These are phyloP conservation scores for Petromus typicus DNA, from an alignment of 2,113 vertebrate species.

Conservation along the genomic window DNA sequence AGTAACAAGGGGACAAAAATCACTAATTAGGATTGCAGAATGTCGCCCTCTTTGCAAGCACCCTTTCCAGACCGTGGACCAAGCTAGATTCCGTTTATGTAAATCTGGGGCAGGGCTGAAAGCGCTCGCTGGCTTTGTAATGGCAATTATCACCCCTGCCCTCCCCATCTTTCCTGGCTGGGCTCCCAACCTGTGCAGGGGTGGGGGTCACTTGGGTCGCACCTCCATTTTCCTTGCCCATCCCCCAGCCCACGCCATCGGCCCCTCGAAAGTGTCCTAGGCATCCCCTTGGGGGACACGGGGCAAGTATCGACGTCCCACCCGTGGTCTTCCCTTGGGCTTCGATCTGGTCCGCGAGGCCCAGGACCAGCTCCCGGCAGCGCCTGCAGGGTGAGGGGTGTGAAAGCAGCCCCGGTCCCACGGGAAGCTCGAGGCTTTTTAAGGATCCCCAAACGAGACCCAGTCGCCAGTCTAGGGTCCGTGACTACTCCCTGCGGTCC, in stretches of 20 bases:
- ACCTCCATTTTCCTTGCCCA: neutral
- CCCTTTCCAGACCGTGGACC: conserved; percentile 89
- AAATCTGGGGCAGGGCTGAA: conserved; percentile 84
- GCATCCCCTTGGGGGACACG: no score
- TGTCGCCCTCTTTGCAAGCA: conserved; percentile 91
- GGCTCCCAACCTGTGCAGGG: neutral
- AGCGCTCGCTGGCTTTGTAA: conserved; percentile 69
- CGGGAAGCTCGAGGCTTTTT: neutral
- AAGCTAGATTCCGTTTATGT: conserved; percentile 86
- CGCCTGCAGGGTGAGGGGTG: accelerated
- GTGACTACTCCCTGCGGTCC: neutral
- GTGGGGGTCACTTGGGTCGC: neutral
- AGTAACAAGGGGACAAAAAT: conserved; percentile 96
- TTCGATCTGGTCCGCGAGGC: neutral
- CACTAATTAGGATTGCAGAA: conserved; percentile 96
- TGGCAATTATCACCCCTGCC: neutral
- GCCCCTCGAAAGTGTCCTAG: neutral
- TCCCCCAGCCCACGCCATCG: accelerated
- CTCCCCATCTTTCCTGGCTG: neutral
- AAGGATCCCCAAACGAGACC: neutral
- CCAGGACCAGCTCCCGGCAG: neutral
- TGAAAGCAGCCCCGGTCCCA: accelerated
- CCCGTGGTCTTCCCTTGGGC: neutral
- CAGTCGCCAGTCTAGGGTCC: neutral
- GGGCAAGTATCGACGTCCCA: no score